Evolutionary conservation across 2,797 vertebrate genomes (phyloP), one percentile per base, ranked within the genome.

Genomic region (Fistularia tabacaria): DNA sequence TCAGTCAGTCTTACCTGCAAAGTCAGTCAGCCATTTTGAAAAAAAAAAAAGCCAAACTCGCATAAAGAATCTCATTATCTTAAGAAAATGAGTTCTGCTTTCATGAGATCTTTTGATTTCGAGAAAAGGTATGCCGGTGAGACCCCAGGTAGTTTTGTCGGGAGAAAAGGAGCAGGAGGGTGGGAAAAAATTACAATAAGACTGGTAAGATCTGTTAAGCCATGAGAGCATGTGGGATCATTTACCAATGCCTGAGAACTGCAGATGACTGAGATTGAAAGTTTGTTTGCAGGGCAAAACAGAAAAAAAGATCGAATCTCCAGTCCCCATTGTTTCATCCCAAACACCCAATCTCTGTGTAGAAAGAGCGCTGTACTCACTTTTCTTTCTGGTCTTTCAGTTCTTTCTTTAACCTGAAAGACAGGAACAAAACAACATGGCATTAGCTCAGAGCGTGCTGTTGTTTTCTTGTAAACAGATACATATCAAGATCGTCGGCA

Each of bases 321-420:
- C 25, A 25, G 25, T 25, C 25, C 14, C 43, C 43, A 45, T 45
- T 12, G 43, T 45, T 11, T 45, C 11, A 45, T 45, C 6, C 11
- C 43, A 45, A 25, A 25, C 25, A 25, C 25, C 25, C 25, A 25
- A 25, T 25, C 25, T 25, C 25, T 25, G 72, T 81, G 54, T 44
- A 53, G 10, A 83, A 71, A 81, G 64, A 69, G 55, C 36, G 54
- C 53, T 66, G 51, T 76, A 98, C 97, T 99, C 94, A 99, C 97
- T 95, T 96, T 93, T 97, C 94, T 93, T 79, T 93, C 88, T 85
- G 93, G 82, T 90, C 91, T 91, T 77, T 93, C 68, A 86, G 82
- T 79, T 95, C 94, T 93, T 92, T 94, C 94, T 94, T 99, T 94
- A 88, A 88, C 92, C 97, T 99, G 89, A 61, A 86, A 85, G 52